These are phyloP conservation scores for Excalfactoria chinensis DNA, from an alignment of 2,113 vertebrate genomes.

Conservation along the genomic window DNA sequence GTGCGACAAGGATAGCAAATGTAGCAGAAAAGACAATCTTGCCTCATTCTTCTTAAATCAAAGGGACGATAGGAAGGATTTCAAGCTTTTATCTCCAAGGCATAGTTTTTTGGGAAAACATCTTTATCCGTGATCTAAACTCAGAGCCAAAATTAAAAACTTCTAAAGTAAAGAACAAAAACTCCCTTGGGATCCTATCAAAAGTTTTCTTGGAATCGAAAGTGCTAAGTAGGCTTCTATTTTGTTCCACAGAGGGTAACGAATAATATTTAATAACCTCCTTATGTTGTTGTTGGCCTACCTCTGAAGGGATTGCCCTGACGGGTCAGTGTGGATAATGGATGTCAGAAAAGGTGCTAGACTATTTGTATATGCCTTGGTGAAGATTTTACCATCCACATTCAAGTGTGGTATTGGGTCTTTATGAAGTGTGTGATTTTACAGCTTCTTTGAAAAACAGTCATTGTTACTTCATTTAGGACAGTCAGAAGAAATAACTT, in stretches of 20 bases:
- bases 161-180: slow-evolving; percentile 49
- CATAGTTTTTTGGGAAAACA: slow-evolving; percentile 42
- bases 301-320: slow-evolving; percentile 33
- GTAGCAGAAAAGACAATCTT: neutral
- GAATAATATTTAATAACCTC: slow-evolving; percentile 68
- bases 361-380: slow-evolving; percentile 48
- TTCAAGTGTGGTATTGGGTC: slow-evolving; percentile 12
- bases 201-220: slow-evolving; percentile 62
- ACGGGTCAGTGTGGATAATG: slow-evolving; percentile 13
- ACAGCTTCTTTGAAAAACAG: slow-evolving; percentile 42
- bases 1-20: neutral
- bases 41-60: slow-evolving; percentile 5
- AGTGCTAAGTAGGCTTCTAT: slow-evolving; percentile 37
- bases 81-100: slow-evolving; percentile 33
- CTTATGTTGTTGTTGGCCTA: slow-evolving; percentile 60
- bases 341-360: slow-evolving; percentile 62
- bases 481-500: slow-evolving; percentile 23
- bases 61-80: neutral
- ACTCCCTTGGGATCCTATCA: slow-evolving; percentile 22
- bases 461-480: neutral
- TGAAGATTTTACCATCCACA: neutral
- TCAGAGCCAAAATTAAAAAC: slow-evolving; percentile 50
- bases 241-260: slow-evolving; percentile 56
- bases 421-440: neutral
- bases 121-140: slow-evolving; percentile 47